Percentiles rank a stretch among this genome's conserved stretches.
Evolutionary conservation across 2,888 invertebrate species (phyloP).

Genomic region (Aquatica leii): DNA sequence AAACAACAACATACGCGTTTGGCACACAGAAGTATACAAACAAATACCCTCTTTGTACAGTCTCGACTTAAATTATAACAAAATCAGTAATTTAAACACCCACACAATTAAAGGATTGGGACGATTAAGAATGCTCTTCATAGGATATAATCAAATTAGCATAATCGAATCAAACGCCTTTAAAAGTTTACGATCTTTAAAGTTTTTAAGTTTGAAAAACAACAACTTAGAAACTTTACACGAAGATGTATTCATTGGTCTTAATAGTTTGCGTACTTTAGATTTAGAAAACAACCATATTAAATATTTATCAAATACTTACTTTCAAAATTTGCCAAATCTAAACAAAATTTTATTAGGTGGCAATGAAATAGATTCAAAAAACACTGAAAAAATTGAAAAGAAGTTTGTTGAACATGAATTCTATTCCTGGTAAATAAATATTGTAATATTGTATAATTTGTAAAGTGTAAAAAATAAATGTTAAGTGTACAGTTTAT

Average conservation of each 20-base stretch:
- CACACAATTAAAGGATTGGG: not conserved
- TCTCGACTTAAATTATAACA: slow-evolving; percentile 5
- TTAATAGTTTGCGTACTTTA: not conserved
- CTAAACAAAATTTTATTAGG: slow-evolving; percentile 1
- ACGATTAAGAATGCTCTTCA: not conserved
- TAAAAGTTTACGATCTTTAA: not conserved
- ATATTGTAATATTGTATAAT: too few relatives aligned
- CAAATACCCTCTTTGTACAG: slow-evolving; percentile 4
- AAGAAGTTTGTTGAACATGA: not conserved
- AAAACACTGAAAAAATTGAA: not conserved
- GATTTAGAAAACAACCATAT: slow-evolving; percentile 2
- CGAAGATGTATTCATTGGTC: not conserved
- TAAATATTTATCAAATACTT: not conserved
- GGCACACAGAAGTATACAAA: not conserved
- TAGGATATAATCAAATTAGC: not conserved
- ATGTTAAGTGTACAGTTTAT: too few relatives aligned
- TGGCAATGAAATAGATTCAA: not conserved
- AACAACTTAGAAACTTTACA: not conserved
- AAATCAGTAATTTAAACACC: not conserved
- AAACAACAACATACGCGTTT: not conserved
- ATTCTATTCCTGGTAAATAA: not conserved
- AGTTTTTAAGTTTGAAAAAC: slow-evolving; percentile 2
- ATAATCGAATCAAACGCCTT: not conserved
- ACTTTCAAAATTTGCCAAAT: not conserved
- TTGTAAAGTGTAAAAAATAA: too few relatives aligned